Evolutionary conservation across 2,113 vertebrate species (phyloP), one percentile per base, ranked within the genome.

Genomic region (Paralichthys olivaceus): DNA sequence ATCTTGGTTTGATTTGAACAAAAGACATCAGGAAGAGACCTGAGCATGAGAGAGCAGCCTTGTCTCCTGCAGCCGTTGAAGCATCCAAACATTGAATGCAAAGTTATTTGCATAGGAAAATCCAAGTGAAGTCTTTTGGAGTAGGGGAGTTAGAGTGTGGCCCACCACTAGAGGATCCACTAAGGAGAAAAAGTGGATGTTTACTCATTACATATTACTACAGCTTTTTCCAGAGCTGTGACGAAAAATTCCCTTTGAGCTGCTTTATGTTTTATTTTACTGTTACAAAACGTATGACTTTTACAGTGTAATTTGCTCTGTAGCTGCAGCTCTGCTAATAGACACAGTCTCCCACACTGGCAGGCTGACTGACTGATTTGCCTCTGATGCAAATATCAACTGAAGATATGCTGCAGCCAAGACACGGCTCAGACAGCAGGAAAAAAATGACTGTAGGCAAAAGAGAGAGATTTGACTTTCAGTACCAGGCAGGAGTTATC

Each of bases 81-180:
- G 51, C 77, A 69, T 90, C 45, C 62, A 17, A 72, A 80, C 79
- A 37, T 32, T 54, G 17, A 59, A 94, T 94, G 93, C 93, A 94
- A 93, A 94, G 87, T 78, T 91, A 90, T 94, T 94, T 93, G 90
- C 90, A 91, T 94, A 93, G 85, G 86, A 74, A 94, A 94, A 94
- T 91, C 58, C 60, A 66, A 80, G 72, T 58, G 28, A 77, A 49
- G 79, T 47, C 67, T 84, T 75, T 77, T 53, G 70, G 28, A 69
- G 67, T 23, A 19, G 7, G 20, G 20, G 60, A 22, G 62, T 28
- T 63, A 22, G 19, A 19, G 62, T 29, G 22, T 6, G 54, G 53
- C 37, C 69, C 59, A 29, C 32, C 11, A n/a, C 60, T 58, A 67
- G 34, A 17, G 43, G 51, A 82, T 62, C 67, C 20, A 14, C 62